Evolutionary conservation across 2,888 invertebrate species (phyloP).

Genomic region (Thecophora atra): DNA sequence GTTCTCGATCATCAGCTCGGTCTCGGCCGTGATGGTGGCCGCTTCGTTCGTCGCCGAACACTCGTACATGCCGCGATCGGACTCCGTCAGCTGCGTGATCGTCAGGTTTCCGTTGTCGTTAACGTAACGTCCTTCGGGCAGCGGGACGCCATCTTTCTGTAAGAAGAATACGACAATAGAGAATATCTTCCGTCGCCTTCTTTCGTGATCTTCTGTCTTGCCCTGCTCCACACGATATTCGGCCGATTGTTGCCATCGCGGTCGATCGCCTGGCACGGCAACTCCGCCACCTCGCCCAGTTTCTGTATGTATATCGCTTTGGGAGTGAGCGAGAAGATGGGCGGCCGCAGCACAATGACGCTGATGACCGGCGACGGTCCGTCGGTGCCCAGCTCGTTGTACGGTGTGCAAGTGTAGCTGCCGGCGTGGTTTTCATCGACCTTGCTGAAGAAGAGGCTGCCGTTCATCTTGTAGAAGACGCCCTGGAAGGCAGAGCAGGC

Average conservation of each 20-base stretch:
- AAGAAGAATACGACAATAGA: too few species aligned
- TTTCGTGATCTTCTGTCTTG: constrained; percentile 64
- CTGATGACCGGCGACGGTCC: constrained; percentile 86
- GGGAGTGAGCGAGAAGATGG: constrained; percentile 82
- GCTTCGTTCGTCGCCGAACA: constrained; percentile 89
- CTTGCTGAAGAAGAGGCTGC: constrained; percentile 83
- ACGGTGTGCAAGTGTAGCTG: constrained; percentile 90
- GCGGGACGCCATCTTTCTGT: constrained; percentile 78
- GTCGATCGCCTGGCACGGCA: constrained; percentile 83
- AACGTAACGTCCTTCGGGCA: constrained; percentile 75
- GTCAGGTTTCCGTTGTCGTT: constrained; percentile 83
- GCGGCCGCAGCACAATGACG: constrained; percentile 86
- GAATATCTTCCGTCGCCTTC: too few species aligned
- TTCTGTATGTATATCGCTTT: constrained; percentile 85
- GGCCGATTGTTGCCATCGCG: constrained; percentile 75
- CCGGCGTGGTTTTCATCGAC: constrained; percentile 89
- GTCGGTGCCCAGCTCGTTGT: constrained; percentile 86
- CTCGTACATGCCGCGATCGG: constrained; percentile 87
- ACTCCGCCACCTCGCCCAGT: constrained; percentile 79
- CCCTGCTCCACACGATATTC: constrained; percentile 75
- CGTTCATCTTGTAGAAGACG: constrained; percentile 85
- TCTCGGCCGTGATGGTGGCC: constrained; percentile 81
- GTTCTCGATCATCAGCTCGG: constrained; percentile 84
- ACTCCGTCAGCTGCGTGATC: constrained; percentile 80
- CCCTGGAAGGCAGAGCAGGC: constrained; percentile 64